Base-by-base conservation (phyloP, 1,140 invertebrate species). In the Manduca sexta region DNA sequence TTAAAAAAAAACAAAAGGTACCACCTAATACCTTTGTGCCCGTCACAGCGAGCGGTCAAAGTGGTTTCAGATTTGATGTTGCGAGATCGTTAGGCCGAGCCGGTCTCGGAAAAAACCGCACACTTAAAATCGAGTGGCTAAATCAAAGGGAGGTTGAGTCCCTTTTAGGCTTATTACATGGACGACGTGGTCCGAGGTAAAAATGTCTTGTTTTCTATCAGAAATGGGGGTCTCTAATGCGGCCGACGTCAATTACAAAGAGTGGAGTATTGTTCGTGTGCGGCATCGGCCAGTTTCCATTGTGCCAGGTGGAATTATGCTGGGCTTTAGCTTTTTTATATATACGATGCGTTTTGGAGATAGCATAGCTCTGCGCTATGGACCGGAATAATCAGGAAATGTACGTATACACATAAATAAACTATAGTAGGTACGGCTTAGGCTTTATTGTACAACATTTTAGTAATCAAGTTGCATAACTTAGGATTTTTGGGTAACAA, bases 151-250 rank as follows among this genome's bases (percentile, higher is more conserved):
- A 14, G 21, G 21, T 16, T 12, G 37, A 42, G 44, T 8, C 39
- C 60, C 66, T 73, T 70, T 77, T 66, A 69, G 69, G 58, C 74
- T 73, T 77, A 72, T 77, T 77, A 72, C 53, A 63, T 56, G 69
- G 52, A 59, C 42, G 52, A 60, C 21, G 49, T 58, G 57, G 37
- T 31, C 11, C 18, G 41, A 50, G 26, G 42, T 41, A 53, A 70
- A 70, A 56, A 52, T 31, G 45, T 49, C 47, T 57, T 64, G 53
- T 50, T 50, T 54, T 5, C 52, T 50, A 18, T 48, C 54, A 35
- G 15, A 34, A 45, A 50, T 52, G 44, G 31, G 26, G 33, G 48
- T 18, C 46, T 26, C 45, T 56, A 39, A 52, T 49, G 34, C 49
- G 18, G 33, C 33, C 33, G 35, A 48, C 35, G 49, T 49, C 59